Base-by-base conservation (phyloP, 2,797 vertebrate species). In the Calcarius lapponicus region DNA sequence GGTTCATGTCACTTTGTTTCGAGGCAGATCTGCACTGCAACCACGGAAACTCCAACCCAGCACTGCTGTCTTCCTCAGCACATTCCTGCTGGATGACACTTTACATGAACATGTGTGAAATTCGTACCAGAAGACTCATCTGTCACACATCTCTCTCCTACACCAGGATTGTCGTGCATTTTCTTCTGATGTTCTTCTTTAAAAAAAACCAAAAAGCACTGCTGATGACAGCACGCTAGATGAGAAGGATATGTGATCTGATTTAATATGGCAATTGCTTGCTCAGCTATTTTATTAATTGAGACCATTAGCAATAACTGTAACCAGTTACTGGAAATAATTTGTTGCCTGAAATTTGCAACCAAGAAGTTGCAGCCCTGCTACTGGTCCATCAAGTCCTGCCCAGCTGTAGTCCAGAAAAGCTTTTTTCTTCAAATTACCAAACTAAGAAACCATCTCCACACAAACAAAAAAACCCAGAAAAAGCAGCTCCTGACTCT, bases 31-130 rank as follows among this genome's bases (percentile, higher is more conserved):
- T 80, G 87, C 54, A 7, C 87, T 75, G 87, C 56, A 78, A 36
- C 28, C 82, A 64, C 58, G 10, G 76, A 48, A 89, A 34, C 40
- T 8, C 56, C 32, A 3, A 4, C 64, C 14, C 0, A 19, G 82
- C 88, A 28, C 62, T 58, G 32, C 75, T 78, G 75, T 19, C 81
- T 40, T 53, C 58, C 92, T 90, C 87, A 86, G 87, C 95, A 91
- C 92, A 91, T 94, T 96, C 92, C 65, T 93, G 72, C n/a, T 72
- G 61, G 50, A 45, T 93, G 92, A 94, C 75, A 88, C 47, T 79
- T 65, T 0, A 45, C 15, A 38, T 7, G 72, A 91, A 93, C 76
- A 91, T 3, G 36, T 89, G 84, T 25, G 71, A 95, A 94, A 93
- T 79, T 70, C 3, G 0, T 57, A 61, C 54, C 67, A 93, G 34